These are phyloP conservation scores for Corythaixoides concolor DNA, from an alignment of 2,113 vertebrate genomes.

Conservation along the genomic window DNA sequence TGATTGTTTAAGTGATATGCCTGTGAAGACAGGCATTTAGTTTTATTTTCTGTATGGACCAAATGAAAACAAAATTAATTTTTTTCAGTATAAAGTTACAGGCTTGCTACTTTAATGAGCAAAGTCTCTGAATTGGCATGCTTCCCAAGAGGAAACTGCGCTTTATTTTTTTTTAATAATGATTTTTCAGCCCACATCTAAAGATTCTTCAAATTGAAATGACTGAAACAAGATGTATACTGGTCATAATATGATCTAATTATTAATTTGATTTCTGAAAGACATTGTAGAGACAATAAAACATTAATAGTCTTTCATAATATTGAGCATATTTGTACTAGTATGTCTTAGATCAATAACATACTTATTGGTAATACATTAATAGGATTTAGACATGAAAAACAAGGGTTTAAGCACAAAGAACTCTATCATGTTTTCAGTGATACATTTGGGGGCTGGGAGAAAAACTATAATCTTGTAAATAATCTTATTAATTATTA, in stretches of 20 bases:
- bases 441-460: neutral
- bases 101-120: neutral
- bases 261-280: neutral
- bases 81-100: neutral
- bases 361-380: neutral
- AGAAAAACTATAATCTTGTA: too few species aligned
- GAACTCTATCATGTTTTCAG: neutral
- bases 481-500: neutral
- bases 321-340: neutral
- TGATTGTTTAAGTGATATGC: neutral
- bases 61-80: neutral
- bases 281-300: neutral
- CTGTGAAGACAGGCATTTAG: neutral
- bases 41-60: neutral
- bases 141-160: neutral
- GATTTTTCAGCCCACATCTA: neutral
- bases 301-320: neutral
- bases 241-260: neutral
- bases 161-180: neutral
- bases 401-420: neutral
- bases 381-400: neutral
- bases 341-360: neutral
- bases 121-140: neutral
- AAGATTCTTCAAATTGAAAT: neutral
- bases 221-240: neutral